Conservation (phyloP, 2,797 vertebrate species). For the Pitangus sulphuratus region DNA sequence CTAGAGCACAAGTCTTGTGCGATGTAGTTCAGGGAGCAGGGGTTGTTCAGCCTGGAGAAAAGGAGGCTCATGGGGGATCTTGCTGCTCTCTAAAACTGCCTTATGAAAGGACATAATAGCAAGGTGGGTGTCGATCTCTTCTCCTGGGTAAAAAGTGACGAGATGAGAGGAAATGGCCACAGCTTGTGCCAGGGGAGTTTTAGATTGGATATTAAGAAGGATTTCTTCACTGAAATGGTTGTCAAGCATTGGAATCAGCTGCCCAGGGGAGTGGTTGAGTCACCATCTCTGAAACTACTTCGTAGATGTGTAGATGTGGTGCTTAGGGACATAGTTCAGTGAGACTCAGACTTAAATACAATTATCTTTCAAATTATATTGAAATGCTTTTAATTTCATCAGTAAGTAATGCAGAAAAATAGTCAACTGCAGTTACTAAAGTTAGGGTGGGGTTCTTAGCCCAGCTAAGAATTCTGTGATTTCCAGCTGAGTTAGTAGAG, state of each 20-base stretch:
- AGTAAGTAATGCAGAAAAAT: neutral
- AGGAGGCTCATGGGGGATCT: neutral
- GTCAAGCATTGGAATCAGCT: neutral
- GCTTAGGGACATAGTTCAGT: neutral
- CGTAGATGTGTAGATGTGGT: neutral
- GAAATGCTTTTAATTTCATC: neutral
- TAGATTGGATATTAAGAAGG: neutral
- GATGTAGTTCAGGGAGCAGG: neutral
- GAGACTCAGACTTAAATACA: neutral
- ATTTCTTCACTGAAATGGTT: neutral
- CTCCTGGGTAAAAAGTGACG: neutral
- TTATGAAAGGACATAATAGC: neutral
- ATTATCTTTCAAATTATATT: neutral
- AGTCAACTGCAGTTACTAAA: neutral
- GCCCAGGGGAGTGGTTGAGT: neutral
- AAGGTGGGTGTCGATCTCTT: neutral
- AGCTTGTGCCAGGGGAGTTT: neutral
- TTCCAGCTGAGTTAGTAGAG: neutral
- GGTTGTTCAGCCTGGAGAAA: neutral
- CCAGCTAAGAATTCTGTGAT: neutral
- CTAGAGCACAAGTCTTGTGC: neutral
- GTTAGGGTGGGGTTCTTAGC: neutral
- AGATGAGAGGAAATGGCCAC: neutral
- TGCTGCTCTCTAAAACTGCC: neutral
- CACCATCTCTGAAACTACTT: neutral